Base-by-base conservation (phyloP, 1,140 invertebrate species). In the Neotoxoptera formosana region DNA sequence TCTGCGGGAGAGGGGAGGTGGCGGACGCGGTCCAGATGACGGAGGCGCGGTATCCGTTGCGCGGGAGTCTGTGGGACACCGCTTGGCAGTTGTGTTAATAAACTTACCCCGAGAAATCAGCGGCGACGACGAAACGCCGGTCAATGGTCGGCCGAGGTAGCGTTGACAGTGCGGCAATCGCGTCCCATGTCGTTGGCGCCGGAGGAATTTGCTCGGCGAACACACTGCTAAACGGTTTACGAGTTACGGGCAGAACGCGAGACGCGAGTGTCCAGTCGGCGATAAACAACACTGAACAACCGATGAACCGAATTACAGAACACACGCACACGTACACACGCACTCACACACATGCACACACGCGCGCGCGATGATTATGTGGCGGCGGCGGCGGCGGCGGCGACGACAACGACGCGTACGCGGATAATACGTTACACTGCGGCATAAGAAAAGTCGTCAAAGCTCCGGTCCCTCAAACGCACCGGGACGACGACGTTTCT, bases 281-380 rank as follows among this genome's bases (percentile, higher is more conserved):
- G n/a, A 51, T 89, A 51, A 89, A 89, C 87, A 34, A 51, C 20
- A 51, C 14, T 17, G 60, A 76, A 76, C 60, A 76, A 76, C 60
- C n/a, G n/a, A n/a, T n/a, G n/a, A n/a, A n/a, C n/a, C 60, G 60
- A 67, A 76, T n/a, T 34, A 14, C 30, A 14, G 6, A n/a, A n/a
- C n/a, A 67, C 60, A 67, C 60, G 60, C 60, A n/a, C 60, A 47
- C 48, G 11, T 17, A 51, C 48, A 51, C n/a, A n/a, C 60, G 7
- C 60, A 76, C 60, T 76, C 60, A 76, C 60, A 76, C 60, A 76
- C 60, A 76, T 76, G 60, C 60, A 76, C 87, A 56, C 87, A 56
- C 51, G 51, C 87, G 86, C 87, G 48, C 34, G 34, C 30, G 86
- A 56, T 89, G 87, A 89, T 89, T 89, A 89, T 89, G 87, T 89